Percentiles rank a stretch among this genome's conserved stretches.
Conservation (phyloP, 2,113 vertebrate genomes). For the Pituophis catenifer region DNA sequence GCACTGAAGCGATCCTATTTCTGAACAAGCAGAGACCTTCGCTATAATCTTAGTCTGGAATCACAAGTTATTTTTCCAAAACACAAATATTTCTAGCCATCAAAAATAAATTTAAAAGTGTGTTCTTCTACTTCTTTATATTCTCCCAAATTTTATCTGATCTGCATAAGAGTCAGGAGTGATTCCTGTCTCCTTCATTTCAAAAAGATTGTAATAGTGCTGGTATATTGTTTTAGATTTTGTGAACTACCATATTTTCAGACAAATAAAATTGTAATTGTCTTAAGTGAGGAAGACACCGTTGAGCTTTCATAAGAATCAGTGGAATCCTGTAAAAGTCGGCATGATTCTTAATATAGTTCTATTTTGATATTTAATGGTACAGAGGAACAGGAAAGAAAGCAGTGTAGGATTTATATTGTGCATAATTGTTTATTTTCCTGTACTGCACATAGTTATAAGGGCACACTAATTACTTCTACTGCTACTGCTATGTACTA, state of each 20-base stretch:
- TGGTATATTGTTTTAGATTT: neutral
- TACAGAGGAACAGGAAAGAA: neutral
- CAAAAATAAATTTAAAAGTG: neutral
- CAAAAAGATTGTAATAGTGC: neutral
- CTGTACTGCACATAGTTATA: neutral
- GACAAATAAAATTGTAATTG: neutral
- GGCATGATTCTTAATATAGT: neutral
- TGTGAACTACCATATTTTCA: neutral
- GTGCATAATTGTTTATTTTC: neutral
- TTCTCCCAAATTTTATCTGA: neutral
- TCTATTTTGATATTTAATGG: neutral
- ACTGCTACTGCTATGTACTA: neutral
- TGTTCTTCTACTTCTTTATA: neutral
- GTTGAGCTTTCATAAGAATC: neutral
- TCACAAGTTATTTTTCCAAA: neutral
- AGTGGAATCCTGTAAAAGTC: neutral
- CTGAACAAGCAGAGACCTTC: neutral
- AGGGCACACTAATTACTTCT: neutral
- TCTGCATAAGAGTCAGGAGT: neutral
- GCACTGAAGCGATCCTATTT: neutral
- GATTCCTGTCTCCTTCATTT: neutral
- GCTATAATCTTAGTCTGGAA: neutral
- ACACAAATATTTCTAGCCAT: neutral
- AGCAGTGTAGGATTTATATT: neutral
- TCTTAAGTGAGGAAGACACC: neutral